Conservation (phyloP, 2,888 invertebrate genomes). For the Orchesellides sinensis region DNA sequence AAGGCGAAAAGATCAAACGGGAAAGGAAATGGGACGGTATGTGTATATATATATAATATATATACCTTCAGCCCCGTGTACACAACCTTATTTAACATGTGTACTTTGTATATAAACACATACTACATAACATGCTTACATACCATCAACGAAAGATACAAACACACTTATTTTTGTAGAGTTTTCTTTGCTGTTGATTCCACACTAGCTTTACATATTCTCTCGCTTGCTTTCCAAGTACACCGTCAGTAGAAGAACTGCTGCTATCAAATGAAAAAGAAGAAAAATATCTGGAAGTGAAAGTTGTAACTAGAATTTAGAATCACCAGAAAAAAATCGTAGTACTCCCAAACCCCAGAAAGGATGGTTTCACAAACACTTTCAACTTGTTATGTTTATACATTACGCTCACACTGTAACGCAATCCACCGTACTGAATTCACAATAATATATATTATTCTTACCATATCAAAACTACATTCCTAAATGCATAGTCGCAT, state of each 20-base stretch:
- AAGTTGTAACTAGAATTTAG: constrained; percentile 52
- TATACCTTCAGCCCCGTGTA: too few relatives aligned
- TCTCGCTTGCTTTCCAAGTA: constrained; percentile 34
- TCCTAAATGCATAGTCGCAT: constrained; percentile 13
- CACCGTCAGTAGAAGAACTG: constrained; percentile 44
- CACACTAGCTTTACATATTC: background rate
- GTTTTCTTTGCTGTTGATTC: constrained; percentile 23
- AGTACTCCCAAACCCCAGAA: constrained; percentile 16
- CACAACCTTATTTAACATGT: too few relatives aligned
- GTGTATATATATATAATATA: too few relatives aligned
- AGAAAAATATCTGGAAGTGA: constrained; percentile 57
- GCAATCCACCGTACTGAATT: too few relatives aligned
- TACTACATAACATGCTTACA: background rate
- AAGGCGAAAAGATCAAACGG: constrained; percentile 61
- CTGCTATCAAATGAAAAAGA: constrained; percentile 38
- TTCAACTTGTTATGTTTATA: background rate
- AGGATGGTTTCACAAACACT: background rate
- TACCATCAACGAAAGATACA: background rate
- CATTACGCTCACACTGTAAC: too few relatives aligned
- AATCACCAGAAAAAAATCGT: constrained; percentile 11
- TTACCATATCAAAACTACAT: constrained; percentile 39
- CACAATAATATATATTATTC: too few relatives aligned
- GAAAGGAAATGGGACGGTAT: constrained; percentile 62
- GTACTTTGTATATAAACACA: too few relatives aligned
- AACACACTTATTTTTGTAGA: constrained; percentile 8